Percentiles rank a stretch among this genome's conserved stretches.
phyloP scores from a whole-genome alignment of 53 echinoderm and acorn worm species.

The Echinarachnius parma region DNA sequence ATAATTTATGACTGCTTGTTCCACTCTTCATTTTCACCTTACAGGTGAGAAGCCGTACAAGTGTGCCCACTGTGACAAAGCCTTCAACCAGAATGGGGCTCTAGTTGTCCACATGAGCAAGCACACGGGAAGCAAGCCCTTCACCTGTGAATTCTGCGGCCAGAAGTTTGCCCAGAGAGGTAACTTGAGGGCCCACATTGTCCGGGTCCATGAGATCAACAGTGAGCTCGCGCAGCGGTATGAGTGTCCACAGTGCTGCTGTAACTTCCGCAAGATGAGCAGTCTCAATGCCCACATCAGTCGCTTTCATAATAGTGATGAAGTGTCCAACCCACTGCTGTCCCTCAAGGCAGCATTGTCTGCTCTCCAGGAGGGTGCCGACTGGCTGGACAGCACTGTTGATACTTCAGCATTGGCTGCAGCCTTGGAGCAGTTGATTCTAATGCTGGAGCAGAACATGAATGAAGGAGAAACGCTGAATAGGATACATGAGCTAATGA shows the following conservation, averaged over 20 bases:
- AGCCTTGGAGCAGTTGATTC: slow-evolving; percentile 30
- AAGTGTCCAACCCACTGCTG: slow-evolving; percentile 46
- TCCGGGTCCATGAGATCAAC: slow-evolving; percentile 82
- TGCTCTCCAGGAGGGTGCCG: slow-evolving; percentile 35
- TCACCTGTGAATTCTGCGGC: slow-evolving; percentile 73
- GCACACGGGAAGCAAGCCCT: slow-evolving; percentile 85
- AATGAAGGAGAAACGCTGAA: slow-evolving; percentile 26
- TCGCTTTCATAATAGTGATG: slow-evolving; percentile 59
- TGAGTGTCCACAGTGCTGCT: slow-evolving; percentile 79
- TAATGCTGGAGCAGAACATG: slow-evolving; percentile 22
- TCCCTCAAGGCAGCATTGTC: slow-evolving; percentile 46
- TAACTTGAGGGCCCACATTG: slow-evolving; percentile 84
- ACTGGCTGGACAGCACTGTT: slow-evolving; percentile 27
- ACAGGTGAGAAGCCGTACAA: slow-evolving; percentile 91
- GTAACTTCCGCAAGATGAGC: slow-evolving; percentile 87
- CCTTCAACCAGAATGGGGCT: slow-evolving; percentile 97
- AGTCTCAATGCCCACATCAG: slow-evolving; percentile 94
- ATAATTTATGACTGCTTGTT: too few relatives aligned
- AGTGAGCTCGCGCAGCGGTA: slow-evolving; percentile 68
- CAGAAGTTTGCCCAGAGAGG: slow-evolving; percentile 88
- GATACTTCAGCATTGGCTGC: slow-evolving; percentile 23
- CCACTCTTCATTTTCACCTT: not conserved
- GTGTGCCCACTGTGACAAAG: slow-evolving; percentile 78
- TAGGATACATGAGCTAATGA: slow-evolving; percentile 8
- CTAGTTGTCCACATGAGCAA: slow-evolving; percentile 89